Evolutionary conservation across 2,797 vertebrate species (phyloP).

Genomic region (Anas flavirostris): DNA sequence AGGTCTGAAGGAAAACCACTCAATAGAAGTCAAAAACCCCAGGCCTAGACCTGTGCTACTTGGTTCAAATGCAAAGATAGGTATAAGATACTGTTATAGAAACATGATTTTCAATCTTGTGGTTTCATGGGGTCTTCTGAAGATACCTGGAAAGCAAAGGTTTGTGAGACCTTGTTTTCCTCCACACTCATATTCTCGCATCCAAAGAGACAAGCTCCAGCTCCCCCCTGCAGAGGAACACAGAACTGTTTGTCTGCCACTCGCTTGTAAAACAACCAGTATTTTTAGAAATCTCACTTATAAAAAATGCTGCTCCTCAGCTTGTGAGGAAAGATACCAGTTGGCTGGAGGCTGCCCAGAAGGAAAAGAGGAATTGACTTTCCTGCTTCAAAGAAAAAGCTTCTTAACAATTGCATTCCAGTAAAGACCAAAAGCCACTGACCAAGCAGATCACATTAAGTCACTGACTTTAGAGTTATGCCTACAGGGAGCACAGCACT

Average conservation of each 20-base stretch:
- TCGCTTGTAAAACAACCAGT: background rate
- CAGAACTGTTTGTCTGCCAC: background rate
- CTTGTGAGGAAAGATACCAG: background rate
- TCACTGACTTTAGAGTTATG: background rate
- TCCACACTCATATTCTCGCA: background rate
- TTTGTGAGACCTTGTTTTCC: rapidly evolving
- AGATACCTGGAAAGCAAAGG: background rate
- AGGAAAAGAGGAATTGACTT: background rate
- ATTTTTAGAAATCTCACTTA: background rate
- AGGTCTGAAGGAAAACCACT: background rate
- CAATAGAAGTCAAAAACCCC: background rate
- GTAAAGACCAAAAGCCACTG: background rate
- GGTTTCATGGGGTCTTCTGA: background rate
- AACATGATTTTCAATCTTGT: background rate
- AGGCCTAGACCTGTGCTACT: background rate
- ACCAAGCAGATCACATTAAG: background rate
- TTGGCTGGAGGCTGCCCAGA: background rate
- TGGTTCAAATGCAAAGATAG: background rate
- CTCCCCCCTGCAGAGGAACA: background rate
- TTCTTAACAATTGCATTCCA: background rate
- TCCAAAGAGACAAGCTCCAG: background rate
- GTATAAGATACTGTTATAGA: background rate
- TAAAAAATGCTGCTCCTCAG: background rate
- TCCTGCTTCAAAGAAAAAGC: background rate
- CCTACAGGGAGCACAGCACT: background rate